Evolutionary conservation across 2,888 invertebrate species (phyloP).

Genomic region (Agonopterix arenella): DNA sequence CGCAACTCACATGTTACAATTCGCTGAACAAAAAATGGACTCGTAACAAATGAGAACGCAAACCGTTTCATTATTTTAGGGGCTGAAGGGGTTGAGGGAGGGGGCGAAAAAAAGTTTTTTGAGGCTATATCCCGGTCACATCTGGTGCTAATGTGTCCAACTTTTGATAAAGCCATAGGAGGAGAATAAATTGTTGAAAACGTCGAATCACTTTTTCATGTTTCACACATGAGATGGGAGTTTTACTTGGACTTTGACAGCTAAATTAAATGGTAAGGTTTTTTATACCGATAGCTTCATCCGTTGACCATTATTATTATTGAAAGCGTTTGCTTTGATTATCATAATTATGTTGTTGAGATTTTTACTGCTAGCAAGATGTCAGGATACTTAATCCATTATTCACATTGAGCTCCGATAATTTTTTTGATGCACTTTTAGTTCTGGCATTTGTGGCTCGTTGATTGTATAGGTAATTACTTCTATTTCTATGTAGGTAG

Average conservation of each 20-base stretch:
- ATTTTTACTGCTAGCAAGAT: no score
- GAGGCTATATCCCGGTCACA: conserved; percentile 33
- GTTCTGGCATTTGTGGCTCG: no score
- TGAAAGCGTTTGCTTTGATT: no score
- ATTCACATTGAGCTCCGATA: no score
- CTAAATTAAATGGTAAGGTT: not conserved
- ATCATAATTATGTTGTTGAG: no score
- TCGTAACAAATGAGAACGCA: conserved; percentile 8
- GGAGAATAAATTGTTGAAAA: conserved; percentile 36
- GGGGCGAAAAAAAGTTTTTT: conserved; percentile 36
- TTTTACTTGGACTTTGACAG: not conserved
- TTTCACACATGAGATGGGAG: conserved; percentile 17
- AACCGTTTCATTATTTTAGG: conserved; percentile 10
- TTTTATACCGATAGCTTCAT: not conserved
- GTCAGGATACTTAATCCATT: no score
- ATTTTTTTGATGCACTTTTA: no score
- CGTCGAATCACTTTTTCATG: conserved; percentile 40
- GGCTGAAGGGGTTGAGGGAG: conserved; percentile 1
- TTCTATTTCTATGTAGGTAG: no score
- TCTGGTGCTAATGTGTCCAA: conserved; percentile 51
- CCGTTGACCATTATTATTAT: no score
- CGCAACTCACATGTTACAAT: not conserved
- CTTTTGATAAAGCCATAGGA: conserved; percentile 51
- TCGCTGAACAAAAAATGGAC: conserved; percentile 5
- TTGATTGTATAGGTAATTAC: no score